Conservation (phyloP, 2,113 vertebrate genomes). For the Nasalis larvatus region DNA sequence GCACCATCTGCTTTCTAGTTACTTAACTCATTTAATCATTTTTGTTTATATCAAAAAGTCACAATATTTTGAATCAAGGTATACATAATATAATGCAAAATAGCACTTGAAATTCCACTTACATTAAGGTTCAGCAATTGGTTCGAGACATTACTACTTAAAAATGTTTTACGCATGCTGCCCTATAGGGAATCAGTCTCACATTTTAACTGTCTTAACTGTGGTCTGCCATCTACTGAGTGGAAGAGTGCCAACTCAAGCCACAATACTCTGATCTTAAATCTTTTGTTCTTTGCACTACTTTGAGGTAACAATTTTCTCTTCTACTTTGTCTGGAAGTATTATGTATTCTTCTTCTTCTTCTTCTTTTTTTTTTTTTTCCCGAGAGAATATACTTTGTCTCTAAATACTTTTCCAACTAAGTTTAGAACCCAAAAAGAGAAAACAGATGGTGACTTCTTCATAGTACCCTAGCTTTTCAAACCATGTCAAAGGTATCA, state of each 20-base stretch:
- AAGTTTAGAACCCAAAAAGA: neutral
- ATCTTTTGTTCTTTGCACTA: neutral
- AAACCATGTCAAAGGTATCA: neutral
- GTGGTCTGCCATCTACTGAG: neutral
- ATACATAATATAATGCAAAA: neutral
- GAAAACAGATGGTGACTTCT: conserved; percentile 4
- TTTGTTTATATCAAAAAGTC: conserved; percentile 33
- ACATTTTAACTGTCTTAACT: neutral
- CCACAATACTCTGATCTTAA: fast-evolving
- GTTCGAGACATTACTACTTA: neutral
- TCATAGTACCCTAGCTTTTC: neutral
- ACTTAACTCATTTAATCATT: conserved; percentile 13
- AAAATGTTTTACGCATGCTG: neutral
- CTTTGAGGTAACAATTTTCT: neutral
- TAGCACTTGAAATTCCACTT: neutral
- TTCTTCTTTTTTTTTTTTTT: neutral
- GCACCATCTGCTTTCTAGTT: neutral
- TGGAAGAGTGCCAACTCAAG: fast-evolving
- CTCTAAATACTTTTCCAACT: neutral
- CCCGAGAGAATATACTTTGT: neutral
- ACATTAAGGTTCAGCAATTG: neutral
- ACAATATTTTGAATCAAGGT: conserved; percentile 47
- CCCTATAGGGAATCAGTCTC: neutral
- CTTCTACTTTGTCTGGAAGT: neutral
- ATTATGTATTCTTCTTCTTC: neutral